Conservation (phyloP, 2,797 vertebrate species). For the Novumbra hubbsi region DNA sequence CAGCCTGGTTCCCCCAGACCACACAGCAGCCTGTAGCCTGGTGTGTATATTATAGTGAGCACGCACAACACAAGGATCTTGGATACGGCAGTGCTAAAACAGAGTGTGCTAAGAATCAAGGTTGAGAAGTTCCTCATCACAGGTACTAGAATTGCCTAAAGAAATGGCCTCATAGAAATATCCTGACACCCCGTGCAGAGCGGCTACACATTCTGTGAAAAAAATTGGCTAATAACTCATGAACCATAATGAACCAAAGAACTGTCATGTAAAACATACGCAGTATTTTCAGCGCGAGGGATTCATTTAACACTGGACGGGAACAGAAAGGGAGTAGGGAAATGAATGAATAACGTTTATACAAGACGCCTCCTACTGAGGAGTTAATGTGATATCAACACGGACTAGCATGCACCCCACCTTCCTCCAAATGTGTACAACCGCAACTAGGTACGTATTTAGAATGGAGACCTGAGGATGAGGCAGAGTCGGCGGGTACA, state of each 20-base stretch:
- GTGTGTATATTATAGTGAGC: neutral
- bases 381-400: neutral
- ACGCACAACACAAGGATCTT: neutral
- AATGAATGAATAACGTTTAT: constrained; percentile 26
- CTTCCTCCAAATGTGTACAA: neutral
- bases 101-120: neutral
- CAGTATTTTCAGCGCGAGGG: constrained; percentile 56
- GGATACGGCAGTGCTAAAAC: constrained; percentile 3
- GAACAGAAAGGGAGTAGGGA: constrained; percentile 1
- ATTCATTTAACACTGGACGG: constrained; percentile 56
- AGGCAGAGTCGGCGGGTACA: neutral
- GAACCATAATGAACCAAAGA: constrained; percentile 65
- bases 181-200: too few relatives aligned
- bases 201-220: constrained; percentile 65
- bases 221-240: constrained; percentile 75
- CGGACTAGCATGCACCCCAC: neutral
- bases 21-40: constrained; percentile 18
- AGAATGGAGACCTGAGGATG: neutral
- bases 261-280: constrained; percentile 66
- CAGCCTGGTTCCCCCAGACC: constrained; percentile 61
- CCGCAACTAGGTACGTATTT: neutral
- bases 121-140: neutral
- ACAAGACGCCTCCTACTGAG: neutral
- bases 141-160: neutral
- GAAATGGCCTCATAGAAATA: too few relatives aligned